Evolutionary conservation across 2,113 vertebrate species (phyloP).

Genomic region (Herpetotheres cachinnans): DNA sequence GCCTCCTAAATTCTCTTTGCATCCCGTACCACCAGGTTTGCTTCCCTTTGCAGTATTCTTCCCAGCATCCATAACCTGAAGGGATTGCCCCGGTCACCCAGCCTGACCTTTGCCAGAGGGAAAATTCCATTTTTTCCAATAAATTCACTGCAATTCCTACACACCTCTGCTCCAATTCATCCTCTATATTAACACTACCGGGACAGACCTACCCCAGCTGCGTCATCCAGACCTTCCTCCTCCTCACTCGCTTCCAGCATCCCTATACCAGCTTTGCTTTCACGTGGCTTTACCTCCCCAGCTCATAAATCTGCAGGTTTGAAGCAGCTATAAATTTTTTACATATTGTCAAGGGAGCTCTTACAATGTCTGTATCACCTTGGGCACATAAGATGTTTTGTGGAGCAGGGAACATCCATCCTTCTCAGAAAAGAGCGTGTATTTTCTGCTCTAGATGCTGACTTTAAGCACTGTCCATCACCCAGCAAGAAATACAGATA

Average conservation of each 20-base stretch:
- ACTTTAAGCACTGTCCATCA: neutral
- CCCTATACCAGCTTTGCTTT: neutral
- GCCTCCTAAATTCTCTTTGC: neutral
- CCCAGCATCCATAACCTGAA: neutral
- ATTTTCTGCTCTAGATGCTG: neutral
- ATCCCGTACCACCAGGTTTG: rapidly evolving
- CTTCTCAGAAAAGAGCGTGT: neutral
- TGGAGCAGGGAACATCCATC: neutral
- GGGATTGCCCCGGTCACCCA: neutral
- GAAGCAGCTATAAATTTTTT: neutral
- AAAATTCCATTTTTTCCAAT: neutral
- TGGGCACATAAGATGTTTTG: neutral
- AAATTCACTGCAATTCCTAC: neutral
- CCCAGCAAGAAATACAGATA: neutral
- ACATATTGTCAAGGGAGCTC: neutral
- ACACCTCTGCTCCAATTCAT: neutral
- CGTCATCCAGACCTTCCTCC: neutral
- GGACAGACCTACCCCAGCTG: neutral
- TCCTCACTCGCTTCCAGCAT: neutral
- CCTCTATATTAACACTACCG: neutral
- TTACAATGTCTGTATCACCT: conserved; percentile 7
- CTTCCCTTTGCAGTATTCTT: neutral
- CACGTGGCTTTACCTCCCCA: neutral
- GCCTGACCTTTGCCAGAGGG: neutral
- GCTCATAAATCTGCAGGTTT: neutral